Evolutionary conservation across 2,797 vertebrate species (phyloP).

Genomic region (Chromobotia macracanthus): DNA sequence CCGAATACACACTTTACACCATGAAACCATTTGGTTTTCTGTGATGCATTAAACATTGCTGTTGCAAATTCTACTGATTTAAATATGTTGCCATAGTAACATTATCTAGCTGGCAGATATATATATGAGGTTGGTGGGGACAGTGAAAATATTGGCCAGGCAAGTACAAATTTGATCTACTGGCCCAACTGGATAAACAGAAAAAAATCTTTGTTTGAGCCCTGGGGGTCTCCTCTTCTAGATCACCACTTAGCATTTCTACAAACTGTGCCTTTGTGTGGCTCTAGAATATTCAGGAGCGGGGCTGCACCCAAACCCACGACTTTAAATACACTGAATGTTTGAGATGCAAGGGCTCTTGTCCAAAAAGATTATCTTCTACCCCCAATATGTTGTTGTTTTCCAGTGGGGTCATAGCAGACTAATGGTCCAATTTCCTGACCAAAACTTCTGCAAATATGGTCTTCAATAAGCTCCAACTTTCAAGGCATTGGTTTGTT

Average conservation of each 20-base stretch:
- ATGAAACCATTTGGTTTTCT: neutral
- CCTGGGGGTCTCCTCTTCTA: neutral
- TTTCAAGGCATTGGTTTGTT: neutral
- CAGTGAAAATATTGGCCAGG: neutral
- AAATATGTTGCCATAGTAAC: neutral
- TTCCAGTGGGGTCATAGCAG: neutral
- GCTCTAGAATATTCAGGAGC: slow-evolving; percentile 15
- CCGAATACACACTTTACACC: neutral
- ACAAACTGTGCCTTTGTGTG: neutral
- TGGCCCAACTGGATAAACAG: neutral
- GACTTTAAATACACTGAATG: slow-evolving; percentile 10
- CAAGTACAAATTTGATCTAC: neutral
- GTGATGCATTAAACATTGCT: neutral
- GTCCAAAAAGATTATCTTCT: neutral
- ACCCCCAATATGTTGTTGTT: neutral
- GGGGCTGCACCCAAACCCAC: slow-evolving; percentile 3
- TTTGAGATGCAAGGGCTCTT: slow-evolving; percentile 1
- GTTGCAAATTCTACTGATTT: neutral
- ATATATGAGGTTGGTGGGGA: neutral
- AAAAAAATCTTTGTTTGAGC: neutral
- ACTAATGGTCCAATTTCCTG: neutral
- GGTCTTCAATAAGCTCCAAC: neutral
- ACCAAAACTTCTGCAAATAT: neutral
- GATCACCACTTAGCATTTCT: neutral
- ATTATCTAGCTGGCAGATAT: neutral